Base-by-base conservation (phyloP, 2,113 vertebrate species). In the Myrmophylax atrothorax region DNA sequence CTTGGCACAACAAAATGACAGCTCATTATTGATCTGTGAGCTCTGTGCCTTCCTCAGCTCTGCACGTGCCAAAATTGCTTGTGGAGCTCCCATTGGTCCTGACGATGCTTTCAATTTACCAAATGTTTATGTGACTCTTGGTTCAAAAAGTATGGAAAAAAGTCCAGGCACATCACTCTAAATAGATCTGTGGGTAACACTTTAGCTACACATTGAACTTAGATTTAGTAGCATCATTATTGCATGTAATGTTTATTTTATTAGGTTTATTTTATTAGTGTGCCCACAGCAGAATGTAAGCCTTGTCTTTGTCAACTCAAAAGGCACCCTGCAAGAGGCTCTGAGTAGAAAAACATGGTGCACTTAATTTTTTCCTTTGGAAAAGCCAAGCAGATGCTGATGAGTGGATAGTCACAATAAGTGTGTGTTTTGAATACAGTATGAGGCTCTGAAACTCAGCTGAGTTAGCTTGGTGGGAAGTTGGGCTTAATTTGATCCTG, bases 211-310 rank as follows among this genome's bases (percentile, higher is more conserved):
- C 90, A 93, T 68, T 96, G 92, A 95, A 79, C 89, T 94, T 86
- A 81, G 93, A 96, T 95, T 95, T 93, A 96, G 92, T 94, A 96
- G 96, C 95, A 96, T 96, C 80, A 10, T 94, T 96, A 96, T 76
- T 89, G 88, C 94, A 96, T 94, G 95, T 96, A 96, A 94, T 96
- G 95, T 93, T 96, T 97, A 93, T 97, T 96, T 97, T 95, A 96
- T 95, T 94, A 94, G 90, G 93, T 92, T 96, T 97, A 97, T 97
- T 96, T 96, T 95, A 96, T 94, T 96, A 96, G 96, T 92, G 69
- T 91, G 92, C 92, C 96, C 95, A 93, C 95, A 97, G 96, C 86
- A 95, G 86, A 96, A 84, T 94, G 40, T 84, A 87, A 94, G 92
- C 62, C 93, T 94, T 96, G 95, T 88, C 92, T 97, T 95, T 88